Percentiles rank a stretch among this genome's conserved stretches.
phyloP scores from a whole-genome alignment of 92 coral and sea anemone genomes.

The Porites cylindrica region DNA sequence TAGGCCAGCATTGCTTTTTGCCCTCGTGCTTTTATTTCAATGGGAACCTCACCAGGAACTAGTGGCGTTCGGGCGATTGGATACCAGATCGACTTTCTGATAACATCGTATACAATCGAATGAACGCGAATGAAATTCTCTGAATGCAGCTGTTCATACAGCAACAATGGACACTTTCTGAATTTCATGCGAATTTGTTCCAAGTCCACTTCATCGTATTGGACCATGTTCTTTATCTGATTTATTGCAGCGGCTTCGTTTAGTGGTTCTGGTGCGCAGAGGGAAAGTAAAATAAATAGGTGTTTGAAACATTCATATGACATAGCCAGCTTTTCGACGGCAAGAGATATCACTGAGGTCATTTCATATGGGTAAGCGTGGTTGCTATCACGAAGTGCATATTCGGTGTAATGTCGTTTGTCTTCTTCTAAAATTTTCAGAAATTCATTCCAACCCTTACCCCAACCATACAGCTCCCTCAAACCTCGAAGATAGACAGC shows the following conservation, averaged over 20 bases:
- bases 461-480: no score
- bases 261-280: constrained; percentile 28
- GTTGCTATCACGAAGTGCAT: no score
- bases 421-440: no score
- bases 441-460: no score
- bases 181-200: constrained; percentile 33
- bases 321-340: constrained; percentile 34
- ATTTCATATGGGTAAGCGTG: no score
- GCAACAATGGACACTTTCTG: constrained; percentile 44
- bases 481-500: no score
- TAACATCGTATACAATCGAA: constrained; percentile 51
- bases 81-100: no score
- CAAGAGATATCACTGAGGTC: constrained; percentile 50
- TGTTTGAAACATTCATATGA: constrained; percentile 30
- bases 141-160: constrained; percentile 24
- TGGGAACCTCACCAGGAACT: no score
- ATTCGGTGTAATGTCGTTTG: no score
- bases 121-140: constrained; percentile 48
- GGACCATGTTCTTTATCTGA: constrained; percentile 12
- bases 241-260: constrained; percentile 12
- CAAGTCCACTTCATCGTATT: constrained; percentile 7
- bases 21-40: no score
- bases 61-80: no score
- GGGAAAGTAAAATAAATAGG: constrained; percentile 38
- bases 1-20: no score